A percentile compares a stretch with the other conserved stretches of the same genome.
Conservation (phyloP, 2,888 invertebrate species). For the Ophion obscuratus region DNA sequence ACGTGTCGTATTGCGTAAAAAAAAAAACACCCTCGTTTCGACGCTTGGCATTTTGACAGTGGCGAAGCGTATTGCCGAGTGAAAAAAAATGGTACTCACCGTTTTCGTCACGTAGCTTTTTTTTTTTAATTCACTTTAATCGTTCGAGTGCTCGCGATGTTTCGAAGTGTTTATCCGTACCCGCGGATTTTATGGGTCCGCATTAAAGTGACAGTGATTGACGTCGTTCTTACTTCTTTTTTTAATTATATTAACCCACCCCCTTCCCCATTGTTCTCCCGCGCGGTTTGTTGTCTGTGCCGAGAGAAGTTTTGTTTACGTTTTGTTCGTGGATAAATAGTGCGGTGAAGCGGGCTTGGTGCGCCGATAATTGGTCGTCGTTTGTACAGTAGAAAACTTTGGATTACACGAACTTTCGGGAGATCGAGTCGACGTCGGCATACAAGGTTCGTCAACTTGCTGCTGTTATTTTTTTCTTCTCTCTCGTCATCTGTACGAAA, state of each 20-base stretch:
- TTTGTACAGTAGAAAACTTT: constrained; percentile 54
- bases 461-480: not conserved
- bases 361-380: constrained; percentile 29
- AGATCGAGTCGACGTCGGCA: constrained; percentile 30
- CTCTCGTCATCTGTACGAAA: not conserved
- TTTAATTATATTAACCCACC: not conserved
- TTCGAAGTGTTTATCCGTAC: constrained; percentile 36
- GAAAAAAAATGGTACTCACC: constrained; percentile 2
- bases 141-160: constrained; percentile 35
- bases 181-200: not conserved
- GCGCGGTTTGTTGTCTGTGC: too few relatives aligned
- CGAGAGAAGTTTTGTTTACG: constrained; percentile 33
- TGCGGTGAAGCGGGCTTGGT: constrained; percentile 10
- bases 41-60: constrained; percentile 20
- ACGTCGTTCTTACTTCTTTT: constrained; percentile 4
- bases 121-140: not conserved
- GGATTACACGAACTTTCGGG: constrained; percentile 66
- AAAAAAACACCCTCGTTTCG: not conserved
- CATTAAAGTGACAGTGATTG: constrained; percentile 59
- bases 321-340: constrained; percentile 30
- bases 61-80: not conserved
- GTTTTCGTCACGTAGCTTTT: constrained; percentile 13
- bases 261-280: not conserved
- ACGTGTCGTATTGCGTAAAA: not conserved
- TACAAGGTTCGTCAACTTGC: constrained; percentile 55